Base-by-base conservation (phyloP, 2,888 invertebrate species). In the Hypomecis punctinalis region DNA sequence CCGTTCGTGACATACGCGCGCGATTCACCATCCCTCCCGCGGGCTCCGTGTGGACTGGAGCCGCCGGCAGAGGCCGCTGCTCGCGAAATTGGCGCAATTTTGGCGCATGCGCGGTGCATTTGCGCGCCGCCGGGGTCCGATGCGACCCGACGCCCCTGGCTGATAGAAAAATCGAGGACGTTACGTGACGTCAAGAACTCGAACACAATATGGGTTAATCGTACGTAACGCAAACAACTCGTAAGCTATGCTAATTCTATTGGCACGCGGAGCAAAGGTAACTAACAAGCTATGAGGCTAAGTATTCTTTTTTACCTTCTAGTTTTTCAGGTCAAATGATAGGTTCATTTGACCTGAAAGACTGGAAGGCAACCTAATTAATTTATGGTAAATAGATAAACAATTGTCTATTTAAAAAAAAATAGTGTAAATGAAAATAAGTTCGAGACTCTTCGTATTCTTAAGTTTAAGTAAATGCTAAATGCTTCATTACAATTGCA, bases 121-220 rank as follows among this genome's bases (percentile, higher is more conserved):
- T 78, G 82, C 84, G 82, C 85, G 82, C 88, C 87, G 89, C 88
- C 88, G 85, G 86, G 83, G 84, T 78, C 84, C 86, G 85, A 87
- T 83, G 82, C 84, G 89, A 85, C 86, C 86, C 88, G 84, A 88
- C 86, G 85, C 86, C 88, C 88, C 87, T 84, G 81, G 83, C 84
- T 88, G 87, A 89, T 89, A 89, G 86, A 86, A 90, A 91, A 91
- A 91, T 91, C 90, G 91, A 90, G 91, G 89, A 91, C 91, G 89
- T 86, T 85, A 86, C 80, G 85, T 92, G 92, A 93, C 92, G 92
- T 93, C 92, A 93, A 80, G 77, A 83, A 78, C 76, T 84, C 82
- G 84, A 83, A 85, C 84, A 83, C 87, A 86, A 89, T 89, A 85
- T 88, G 86, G 89, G 90, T 89, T 89, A 90, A 88, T 89, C 86